Evolutionary conservation across 2,888 invertebrate species (phyloP), one percentile per base, ranked within the genome.

Genomic region (Rhagophthalmus giganteus): DNA sequence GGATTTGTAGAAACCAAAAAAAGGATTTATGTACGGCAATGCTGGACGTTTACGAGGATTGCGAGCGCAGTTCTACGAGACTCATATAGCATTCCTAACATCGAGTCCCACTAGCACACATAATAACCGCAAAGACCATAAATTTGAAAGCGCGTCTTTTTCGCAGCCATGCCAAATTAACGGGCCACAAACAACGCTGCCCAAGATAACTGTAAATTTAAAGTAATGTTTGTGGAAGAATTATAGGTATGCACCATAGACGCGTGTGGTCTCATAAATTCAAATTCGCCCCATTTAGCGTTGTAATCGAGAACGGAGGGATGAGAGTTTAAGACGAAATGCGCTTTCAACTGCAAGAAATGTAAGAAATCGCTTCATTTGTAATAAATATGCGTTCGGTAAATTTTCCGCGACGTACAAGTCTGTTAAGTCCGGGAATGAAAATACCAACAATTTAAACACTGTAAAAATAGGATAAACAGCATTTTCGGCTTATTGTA

Each of bases 241-340:
- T 60, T 62, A 62, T 62, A 51, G 57, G 54, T 50, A 57, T 53
- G 59, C 52, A 54, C 58, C 57, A 61, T 61, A 56, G 63, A 64
- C 59, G 60, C 60, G 64, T 62, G 66, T 49, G 64, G 65, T 64
- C 57, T 32, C 60, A 62, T 65, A 67, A 67, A 66, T 67, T 61
- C 49, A 40, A 57, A 47, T 54, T 57, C 62, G 61, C 57, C 50
- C 60, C 60, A 63, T 66, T 65, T 64, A 62, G 56, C 57, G 54
- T 63, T 60, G 62, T 65, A 64, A 64, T 64, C 61, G 60, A 55
- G 57, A 57, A 61, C 61, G 51, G 48, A 58, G 52, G 57, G 57
- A 34, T 47, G 44, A 39, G 53, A 51, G 48, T 55, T 55, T 51
- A 51, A 59, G 58, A n/a, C n/a, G n/a, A n/a, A 55, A 54, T 35